Base-by-base conservation (phyloP, 2,797 vertebrate species). In the Kryptopterus vitreolus region DNA sequence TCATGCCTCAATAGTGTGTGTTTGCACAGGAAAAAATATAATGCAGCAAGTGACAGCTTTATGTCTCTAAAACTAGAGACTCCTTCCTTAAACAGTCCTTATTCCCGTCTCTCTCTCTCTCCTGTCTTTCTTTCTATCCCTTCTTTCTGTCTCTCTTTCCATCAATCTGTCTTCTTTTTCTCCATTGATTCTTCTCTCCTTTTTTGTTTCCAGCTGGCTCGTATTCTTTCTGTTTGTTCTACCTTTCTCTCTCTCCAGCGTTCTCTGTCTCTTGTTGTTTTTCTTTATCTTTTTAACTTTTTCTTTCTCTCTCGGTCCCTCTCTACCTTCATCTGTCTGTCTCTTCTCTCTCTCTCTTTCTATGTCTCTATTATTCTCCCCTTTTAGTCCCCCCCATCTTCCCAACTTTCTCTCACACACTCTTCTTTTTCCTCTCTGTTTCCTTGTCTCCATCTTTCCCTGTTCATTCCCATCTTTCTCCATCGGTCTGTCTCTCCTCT, bases 41-140 rank as follows among this genome's bases (percentile, higher is more conserved):
- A 43, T n/a, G n/a, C 38, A 43, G 38, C 38, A 43, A 43, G 38
- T 43, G 38, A 43, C 38, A 43, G 38, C 0, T 43, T 43, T 43
- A 5, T 7, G 38, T 43, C 38, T 43, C 38, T 43, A 9, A 43
- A 5, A 43, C 6, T 43, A 9, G 38, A 43, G 38, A 43, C 38
- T 43, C 38, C 52, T 53, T 18, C 52, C 6, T 2, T 53, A 22
- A 53, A 18, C 16, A 6, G 16, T 20, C 52, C 52, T 2, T 6
- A 2, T 18, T 1, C 18, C 52, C 0, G 3, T 24, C 55, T 58
- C n/a, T 26, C 55, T 58, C 10, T 24, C 55, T 26, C 55, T 57
- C 55, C 3, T 20, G 11, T 12, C 3, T 26, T 24, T 13, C 0
- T 1, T 1, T n/a, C 11, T 0, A 3, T 0, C 24, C 4, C 3